Conservation (phyloP, 2,888 invertebrate genomes). For the Agrochola lota region DNA sequence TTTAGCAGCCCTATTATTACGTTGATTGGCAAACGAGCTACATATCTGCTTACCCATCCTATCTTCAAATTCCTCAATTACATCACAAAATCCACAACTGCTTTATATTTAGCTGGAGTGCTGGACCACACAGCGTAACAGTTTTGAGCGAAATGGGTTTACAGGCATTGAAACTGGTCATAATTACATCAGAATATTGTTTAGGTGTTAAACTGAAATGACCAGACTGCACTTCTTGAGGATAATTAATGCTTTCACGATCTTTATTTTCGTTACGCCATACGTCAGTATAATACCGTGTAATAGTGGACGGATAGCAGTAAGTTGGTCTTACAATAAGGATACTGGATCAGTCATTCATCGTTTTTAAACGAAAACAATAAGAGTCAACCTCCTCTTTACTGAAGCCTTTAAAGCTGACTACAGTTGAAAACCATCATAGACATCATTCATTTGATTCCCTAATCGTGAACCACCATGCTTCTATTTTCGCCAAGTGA, state of each 20-base stretch:
- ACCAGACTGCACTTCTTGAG: background rate
- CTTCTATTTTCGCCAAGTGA: background rate
- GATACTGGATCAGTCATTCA: background rate
- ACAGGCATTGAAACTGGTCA: constrained; percentile 9
- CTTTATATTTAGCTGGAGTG: constrained; percentile 11
- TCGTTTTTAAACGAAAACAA: background rate
- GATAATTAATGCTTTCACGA: background rate
- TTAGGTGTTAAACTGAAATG: background rate
- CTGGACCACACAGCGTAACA: constrained; percentile 3
- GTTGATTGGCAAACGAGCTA: background rate
- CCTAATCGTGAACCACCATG: background rate
- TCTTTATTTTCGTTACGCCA: background rate
- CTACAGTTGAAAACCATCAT: background rate
- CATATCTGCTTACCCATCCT: background rate
- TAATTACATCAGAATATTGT: background rate
- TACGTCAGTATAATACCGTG: background rate
- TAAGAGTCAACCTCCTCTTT: background rate
- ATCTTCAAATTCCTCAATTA: background rate
- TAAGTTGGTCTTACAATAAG: background rate
- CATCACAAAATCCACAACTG: background rate
- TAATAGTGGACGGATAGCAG: background rate
- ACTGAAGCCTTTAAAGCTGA: background rate
- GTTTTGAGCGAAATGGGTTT: constrained; percentile 12
- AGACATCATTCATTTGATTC: background rate
- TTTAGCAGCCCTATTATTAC: background rate